Percentiles rank a stretch among this genome's conserved stretches.
Evolutionary conservation across 2,797 vertebrate genomes (phyloP).

Genomic region (Poecilia picta): DNA sequence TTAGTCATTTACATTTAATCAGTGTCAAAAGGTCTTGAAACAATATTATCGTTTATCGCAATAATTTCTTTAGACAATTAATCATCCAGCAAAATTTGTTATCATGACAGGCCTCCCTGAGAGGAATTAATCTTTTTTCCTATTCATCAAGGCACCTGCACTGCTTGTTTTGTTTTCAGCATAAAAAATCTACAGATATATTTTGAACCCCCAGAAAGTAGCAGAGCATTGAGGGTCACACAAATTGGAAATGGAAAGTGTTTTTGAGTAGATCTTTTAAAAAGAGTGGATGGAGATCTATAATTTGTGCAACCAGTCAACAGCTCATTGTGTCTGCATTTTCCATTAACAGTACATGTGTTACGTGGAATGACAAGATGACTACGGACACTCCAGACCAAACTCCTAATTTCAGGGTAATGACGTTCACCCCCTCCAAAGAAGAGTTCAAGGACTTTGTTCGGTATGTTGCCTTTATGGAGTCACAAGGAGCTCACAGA

Average conservation of each 20-base stretch:
- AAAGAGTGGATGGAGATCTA: too few species aligned
- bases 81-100: too few species aligned
- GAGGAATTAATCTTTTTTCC: neutral
- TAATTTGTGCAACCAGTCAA: too few species aligned
- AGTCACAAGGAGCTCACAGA: constrained; percentile 93
- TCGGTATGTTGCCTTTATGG: constrained; percentile 92
- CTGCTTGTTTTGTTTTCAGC: neutral
- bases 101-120: too few species aligned
- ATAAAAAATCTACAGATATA: neutral
- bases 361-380: constrained; percentile 74
- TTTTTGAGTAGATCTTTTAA: neutral
- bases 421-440: constrained; percentile 93
- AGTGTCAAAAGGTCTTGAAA: too few species aligned
- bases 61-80: too few species aligned
- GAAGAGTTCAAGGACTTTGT: constrained; percentile 94
- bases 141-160: neutral
- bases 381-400: constrained; percentile 85
- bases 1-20: too few species aligned
- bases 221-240: neutral
- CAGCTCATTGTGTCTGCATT: constrained; percentile 8
- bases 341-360: constrained; percentile 27
- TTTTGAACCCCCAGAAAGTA: neutral
- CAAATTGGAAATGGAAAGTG: neutral
- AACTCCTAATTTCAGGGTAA: constrained; percentile 83
- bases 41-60: too few species aligned